Percentiles rank a stretch among this genome's conserved stretches.
phyloP scores from a whole-genome alignment of 2,888 invertebrate species.

The Agrilus cyanescens region DNA sequence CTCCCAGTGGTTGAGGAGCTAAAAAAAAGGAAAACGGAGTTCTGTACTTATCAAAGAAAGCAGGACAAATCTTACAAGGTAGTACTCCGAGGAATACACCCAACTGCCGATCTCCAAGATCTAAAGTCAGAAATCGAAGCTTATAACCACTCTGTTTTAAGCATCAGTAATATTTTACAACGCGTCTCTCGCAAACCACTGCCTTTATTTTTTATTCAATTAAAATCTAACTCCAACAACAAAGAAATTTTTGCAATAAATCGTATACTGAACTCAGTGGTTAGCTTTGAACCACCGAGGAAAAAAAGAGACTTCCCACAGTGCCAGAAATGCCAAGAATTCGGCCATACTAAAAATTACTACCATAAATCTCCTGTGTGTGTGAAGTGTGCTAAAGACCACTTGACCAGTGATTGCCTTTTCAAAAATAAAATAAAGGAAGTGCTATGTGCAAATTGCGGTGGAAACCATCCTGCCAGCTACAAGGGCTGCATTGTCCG shows the following conservation, averaged over 20 bases:
- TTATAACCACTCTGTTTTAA: constrained; percentile 1
- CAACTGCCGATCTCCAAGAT: constrained; percentile 6
- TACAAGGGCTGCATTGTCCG: not conserved
- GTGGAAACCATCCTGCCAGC: not conserved
- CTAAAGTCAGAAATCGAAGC: constrained; percentile 8
- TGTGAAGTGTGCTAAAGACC: not conserved
- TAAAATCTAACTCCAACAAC: not conserved
- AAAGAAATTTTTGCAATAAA: constrained; percentile 3
- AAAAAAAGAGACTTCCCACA: constrained; percentile 3
- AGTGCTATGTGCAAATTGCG: not conserved
- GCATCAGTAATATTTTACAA: constrained; percentile 1
- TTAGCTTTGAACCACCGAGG: constrained; percentile 4
- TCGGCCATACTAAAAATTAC: constrained; percentile 2
- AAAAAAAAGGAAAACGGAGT: constrained; percentile 8
- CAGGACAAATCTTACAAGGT: constrained; percentile 10
- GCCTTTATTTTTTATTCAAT: too few relatives aligned
- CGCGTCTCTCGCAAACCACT: not conserved
- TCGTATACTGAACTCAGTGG: constrained; percentile 1
- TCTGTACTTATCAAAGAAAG: constrained; percentile 13
- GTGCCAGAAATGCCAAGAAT: constrained; percentile 6
- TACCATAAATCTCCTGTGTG: not conserved
- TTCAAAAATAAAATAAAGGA: not conserved
- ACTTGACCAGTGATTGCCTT: not conserved
- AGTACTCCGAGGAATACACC: constrained; percentile 13
- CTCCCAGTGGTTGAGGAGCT: constrained; percentile 8